Base-by-base conservation (phyloP, 64 coral and sea anemone genomes). In the Acropora yongei region DNA sequence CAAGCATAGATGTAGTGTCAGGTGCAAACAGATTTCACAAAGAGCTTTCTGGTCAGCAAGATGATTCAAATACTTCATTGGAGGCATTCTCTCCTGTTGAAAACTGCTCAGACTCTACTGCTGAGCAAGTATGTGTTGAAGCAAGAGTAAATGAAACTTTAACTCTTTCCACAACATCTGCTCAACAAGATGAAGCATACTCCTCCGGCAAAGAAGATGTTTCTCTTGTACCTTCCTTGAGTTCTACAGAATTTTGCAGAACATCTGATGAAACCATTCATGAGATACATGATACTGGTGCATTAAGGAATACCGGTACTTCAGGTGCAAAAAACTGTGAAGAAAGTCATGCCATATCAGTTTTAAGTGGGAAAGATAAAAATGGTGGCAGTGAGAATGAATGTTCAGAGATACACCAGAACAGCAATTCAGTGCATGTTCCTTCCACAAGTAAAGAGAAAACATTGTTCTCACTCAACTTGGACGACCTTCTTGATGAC, bases 401-500 rank as follows among this genome's bases (percentile, higher is more conserved):
- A 49, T 20, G 8, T 71, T 18, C 45, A 30, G 44, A n/a, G 49
- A 66, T 45, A 72, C 0, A 6, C 11, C 80, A 67, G 12, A 65
- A 67, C 43, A 49, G 45, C 5, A 17, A 0, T 5, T 30, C 19
- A 44, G 45, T 18, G 8, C 13, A 8, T 45, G 48, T 17, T 10
- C 42, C 61, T 72, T 46, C 82, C 43, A n/a, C 7, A 6, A 48
- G 17, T 72, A 0, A 8, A 18, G 47, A 48, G 1, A 14, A 49
- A 9, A 49, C 66, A 5, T 49, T 72, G 1, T 85, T 85, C 72
- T 85, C 82, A 14, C 44, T 71, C 8, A 45, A 69, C 18, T 3
- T 85, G 61, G 65, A 72, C 72, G 65, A 85, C 44, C 46, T 85
- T 42, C 72, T 85, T 72, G 63, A 85, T 45, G 82, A 85, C 65